Evolutionary conservation across 1,140 invertebrate species (phyloP), one percentile per base, ranked within the genome.

Genomic region (Sesamia nonagrioides): DNA sequence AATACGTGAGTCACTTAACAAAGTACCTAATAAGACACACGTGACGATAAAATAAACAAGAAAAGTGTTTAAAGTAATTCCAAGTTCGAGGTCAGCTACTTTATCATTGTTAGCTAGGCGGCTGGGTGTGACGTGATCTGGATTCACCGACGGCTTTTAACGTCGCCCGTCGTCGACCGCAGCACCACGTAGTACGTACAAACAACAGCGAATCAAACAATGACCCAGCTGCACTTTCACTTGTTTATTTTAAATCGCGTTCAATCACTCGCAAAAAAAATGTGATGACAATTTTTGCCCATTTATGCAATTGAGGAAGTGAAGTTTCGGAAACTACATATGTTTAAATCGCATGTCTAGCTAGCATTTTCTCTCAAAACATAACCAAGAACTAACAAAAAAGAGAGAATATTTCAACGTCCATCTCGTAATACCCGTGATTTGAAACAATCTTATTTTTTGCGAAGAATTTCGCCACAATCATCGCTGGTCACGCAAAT

Each of bases 371-470:
- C 86, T 87, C 86, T 82, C 15, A 74, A 76, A 88, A 88, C 84
- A 83, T 83, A 83, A 86, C 80, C 45, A 83, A 81, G 73, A 87
- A 79, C 79, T 82, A 79, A 86, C 84, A 84, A 82, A 88, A 89
- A 86, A 84, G 77, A 84, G 86, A 80, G 52, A 83, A 82, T 83
- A 87, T 87, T 90, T 87, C 84, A 82, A 80, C 80, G 86, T 84
- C 85, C 83, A 82, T 85, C 84, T 83, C 86, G 86, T 90, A 91
- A 90, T 88, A 85, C 85, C 84, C 84, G 86, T 88, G 85, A 90
- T 94, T 92, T 92, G 87, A 91, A 90, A 91, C 88, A 89, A 89
- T 89, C 85, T 90, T 86, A 83, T 87, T 88, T 89, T 89, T 90
- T 89, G 78, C 75, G 80, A 89, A 89, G 91, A 93, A 93, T 92